Percentiles rank a stretch among this genome's conserved stretches.
Conservation (phyloP, 2,797 vertebrate species). For the Geotrypetes seraphini region DNA sequence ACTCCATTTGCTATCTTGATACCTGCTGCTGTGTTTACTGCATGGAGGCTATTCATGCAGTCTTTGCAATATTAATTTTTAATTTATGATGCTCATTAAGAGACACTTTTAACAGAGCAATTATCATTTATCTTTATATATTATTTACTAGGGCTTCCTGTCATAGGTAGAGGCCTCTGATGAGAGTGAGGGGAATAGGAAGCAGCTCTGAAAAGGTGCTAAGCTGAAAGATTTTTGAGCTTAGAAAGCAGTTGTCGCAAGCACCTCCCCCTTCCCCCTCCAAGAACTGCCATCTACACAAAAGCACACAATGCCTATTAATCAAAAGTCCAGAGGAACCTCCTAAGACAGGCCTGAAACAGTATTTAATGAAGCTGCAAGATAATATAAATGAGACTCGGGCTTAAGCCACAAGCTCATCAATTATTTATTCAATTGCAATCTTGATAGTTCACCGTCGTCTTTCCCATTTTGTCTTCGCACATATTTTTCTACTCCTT, state of each 20-base stretch:
- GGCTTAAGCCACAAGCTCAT: slow-evolving; percentile 55
- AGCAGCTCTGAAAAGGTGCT: slow-evolving; percentile 39
- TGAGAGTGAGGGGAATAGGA: slow-evolving; percentile 49
- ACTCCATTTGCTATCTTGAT: slow-evolving; percentile 60
- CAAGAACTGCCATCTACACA: slow-evolving; percentile 46
- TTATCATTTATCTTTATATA: slow-evolving; percentile 99
- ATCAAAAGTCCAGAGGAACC: slow-evolving; percentile 57
- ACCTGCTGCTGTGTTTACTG: slow-evolving; percentile 71
- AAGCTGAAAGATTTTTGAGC: slow-evolving; percentile 42
- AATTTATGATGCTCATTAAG: slow-evolving; percentile 97
- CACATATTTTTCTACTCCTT: slow-evolving; percentile 38
- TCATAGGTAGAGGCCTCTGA: slow-evolving; percentile 67
- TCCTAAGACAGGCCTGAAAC: slow-evolving; percentile 46
- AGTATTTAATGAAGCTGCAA: slow-evolving; percentile 63
- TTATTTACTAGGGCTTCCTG: slow-evolving; percentile 96
- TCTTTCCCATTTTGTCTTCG: slow-evolving; percentile 38
- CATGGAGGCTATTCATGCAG: slow-evolving; percentile 70
- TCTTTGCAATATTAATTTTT: slow-evolving; percentile 87
- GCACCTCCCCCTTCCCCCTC: too few species aligned
- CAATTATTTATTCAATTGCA: slow-evolving; percentile 65
- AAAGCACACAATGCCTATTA: slow-evolving; percentile 48
- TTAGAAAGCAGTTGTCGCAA: slow-evolving; percentile 57
- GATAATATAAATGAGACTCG: slow-evolving; percentile 63
- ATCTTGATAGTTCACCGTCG: slow-evolving; percentile 44
- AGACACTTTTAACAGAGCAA: slow-evolving; percentile 85